Percentiles rank a stretch among this genome's conserved stretches.
Conservation (phyloP, 2,888 invertebrate genomes). For the Trissolcus japonicus region DNA sequence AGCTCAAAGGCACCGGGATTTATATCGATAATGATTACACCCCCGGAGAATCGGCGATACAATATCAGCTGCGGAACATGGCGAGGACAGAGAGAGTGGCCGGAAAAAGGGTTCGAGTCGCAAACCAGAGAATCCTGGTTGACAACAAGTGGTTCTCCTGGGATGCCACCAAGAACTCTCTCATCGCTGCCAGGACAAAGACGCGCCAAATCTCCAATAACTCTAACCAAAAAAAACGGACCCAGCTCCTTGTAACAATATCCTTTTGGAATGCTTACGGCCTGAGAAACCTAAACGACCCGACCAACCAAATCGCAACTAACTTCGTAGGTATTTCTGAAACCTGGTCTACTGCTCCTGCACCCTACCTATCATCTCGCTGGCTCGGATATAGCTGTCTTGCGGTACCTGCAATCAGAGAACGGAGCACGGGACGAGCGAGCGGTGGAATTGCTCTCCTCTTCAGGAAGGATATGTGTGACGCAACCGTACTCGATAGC, state of each 20-base stretch:
- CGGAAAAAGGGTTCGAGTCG: too few species aligned
- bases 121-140: too few species aligned
- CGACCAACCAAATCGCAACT: background rate
- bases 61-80: too few species aligned
- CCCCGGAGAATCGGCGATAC: too few species aligned
- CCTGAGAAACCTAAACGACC: background rate
- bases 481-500: background rate
- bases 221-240: background rate
- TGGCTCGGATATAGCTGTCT: background rate
- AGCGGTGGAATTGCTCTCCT: conserved; percentile 1
- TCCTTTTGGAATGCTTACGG: background rate
- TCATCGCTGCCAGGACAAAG: background rate
- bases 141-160: too few species aligned
- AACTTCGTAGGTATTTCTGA: background rate
- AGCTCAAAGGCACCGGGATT: too few species aligned
- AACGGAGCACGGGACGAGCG: background rate
- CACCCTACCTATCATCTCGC: too few species aligned
- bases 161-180: too few species aligned
- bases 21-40: too few species aligned
- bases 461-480: background rate
- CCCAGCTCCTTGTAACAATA: background rate
- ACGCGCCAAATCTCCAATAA: too few species aligned
- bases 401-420: background rate
- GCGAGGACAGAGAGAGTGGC: too few species aligned
- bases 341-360: background rate